A percentile compares a stretch with the other conserved stretches of the same genome.
These are phyloP conservation scores for Eupeodes corollae DNA, from an alignment of 1,140 invertebrate genomes.

Conservation along the genomic window DNA sequence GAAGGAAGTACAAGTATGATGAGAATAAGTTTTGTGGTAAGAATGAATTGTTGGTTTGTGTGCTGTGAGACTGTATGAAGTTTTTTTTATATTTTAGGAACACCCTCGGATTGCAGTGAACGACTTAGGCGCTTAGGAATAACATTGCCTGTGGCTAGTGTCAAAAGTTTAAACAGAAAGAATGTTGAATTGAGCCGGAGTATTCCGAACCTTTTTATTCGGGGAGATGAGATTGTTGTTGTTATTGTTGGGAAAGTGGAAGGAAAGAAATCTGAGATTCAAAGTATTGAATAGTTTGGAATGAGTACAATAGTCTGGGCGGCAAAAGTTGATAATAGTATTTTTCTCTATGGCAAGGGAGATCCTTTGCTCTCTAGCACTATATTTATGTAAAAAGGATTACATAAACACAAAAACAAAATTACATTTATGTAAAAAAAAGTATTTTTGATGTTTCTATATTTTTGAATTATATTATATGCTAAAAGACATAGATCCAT, in stretches of 20 bases:
- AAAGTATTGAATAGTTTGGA: too few relatives aligned
- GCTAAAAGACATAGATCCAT: too few relatives aligned
- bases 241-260: constrained; percentile 8
- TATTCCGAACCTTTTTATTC: constrained; percentile 66
- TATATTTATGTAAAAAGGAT: too few relatives aligned
- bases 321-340: too few relatives aligned
- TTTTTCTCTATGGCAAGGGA: too few relatives aligned
- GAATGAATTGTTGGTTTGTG: background rate
- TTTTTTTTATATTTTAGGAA: background rate
- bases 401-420: too few relatives aligned
- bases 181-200: constrained; percentile 57
- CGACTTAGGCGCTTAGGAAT: constrained; percentile 21
- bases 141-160: constrained; percentile 38
- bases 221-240: constrained; percentile 71
- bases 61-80: too few relatives aligned
- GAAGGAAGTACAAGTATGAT: constrained; percentile 39
- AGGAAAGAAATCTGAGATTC: constrained; percentile 6
- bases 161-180: constrained; percentile 46
- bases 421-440: too few relatives aligned
- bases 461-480: too few relatives aligned
- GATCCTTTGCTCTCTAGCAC: too few relatives aligned
- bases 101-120: constrained; percentile 11
- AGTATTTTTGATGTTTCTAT: too few relatives aligned
- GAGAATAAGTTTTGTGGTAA: constrained; percentile 18
- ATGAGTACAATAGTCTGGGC: too few relatives aligned